Conservation (phyloP, 2,797 vertebrate species). For the Cryptoblepharus egeriae region DNA sequence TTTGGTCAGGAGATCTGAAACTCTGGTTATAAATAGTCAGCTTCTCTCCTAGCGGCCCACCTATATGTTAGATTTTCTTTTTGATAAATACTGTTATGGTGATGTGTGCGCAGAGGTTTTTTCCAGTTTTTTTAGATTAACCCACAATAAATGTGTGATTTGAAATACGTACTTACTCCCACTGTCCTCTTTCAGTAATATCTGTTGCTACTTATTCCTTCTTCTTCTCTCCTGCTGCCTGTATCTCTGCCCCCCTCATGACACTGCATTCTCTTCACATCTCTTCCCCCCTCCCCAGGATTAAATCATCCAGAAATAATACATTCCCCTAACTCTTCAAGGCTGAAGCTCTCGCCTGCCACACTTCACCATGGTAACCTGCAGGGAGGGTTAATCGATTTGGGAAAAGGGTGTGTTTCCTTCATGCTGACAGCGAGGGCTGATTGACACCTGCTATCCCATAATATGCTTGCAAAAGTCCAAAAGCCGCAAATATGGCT, state of each 20-base stretch:
- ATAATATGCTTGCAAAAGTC: conserved; percentile 14
- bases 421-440: conserved; percentile 30
- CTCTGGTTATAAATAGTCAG: background rate
- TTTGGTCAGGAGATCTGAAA: too few relatives aligned
- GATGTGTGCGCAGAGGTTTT: background rate
- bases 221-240: background rate
- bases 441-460: conserved; percentile 20
- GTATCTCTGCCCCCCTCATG: background rate
- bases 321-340: conserved; percentile 7
- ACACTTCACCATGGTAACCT: conserved; percentile 36
- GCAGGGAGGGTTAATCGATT: conserved; percentile 35
- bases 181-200: background rate
- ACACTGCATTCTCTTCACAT: conserved; percentile 2
- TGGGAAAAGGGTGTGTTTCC: conserved; percentile 26
- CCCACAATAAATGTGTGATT: background rate
- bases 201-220: background rate
- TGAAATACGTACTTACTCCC: background rate
- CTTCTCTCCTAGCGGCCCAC: background rate
- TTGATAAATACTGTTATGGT: background rate
- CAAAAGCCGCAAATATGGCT: background rate
- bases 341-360: conserved; percentile 27
- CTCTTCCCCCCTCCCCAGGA: background rate
- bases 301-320: conserved; percentile 37
- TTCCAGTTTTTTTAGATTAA: background rate
- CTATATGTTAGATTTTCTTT: background rate